phyloP scores from a whole-genome alignment of 2,113 vertebrate genomes.

The Clarias macrocephalus region DNA sequence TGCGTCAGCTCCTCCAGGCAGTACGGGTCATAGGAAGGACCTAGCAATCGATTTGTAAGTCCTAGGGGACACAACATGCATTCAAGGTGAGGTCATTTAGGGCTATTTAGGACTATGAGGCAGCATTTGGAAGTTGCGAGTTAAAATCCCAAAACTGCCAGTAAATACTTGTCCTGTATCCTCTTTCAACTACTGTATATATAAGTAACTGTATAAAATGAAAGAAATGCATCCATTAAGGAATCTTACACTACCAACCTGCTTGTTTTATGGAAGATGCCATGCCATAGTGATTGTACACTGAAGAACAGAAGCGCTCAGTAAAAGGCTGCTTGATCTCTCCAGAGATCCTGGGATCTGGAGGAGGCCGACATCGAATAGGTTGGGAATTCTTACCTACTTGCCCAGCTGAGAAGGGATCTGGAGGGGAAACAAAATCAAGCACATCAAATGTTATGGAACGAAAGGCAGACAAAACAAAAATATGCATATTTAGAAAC shows the following conservation, averaged over 20 bases:
- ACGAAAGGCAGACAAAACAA: background rate
- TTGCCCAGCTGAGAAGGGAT: slow-evolving; percentile 26
- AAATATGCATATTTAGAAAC: background rate
- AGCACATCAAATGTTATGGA: background rate
- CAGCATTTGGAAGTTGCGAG: background rate
- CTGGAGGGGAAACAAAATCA: slow-evolving; percentile 10
- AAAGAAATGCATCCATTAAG: background rate
- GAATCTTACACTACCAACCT: slow-evolving; percentile 70
- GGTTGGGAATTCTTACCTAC: background rate
- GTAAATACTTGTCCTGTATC: background rate
- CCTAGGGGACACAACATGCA: slow-evolving; percentile 66
- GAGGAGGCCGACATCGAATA: background rate
- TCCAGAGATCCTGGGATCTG: slow-evolving; percentile 21
- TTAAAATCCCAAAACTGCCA: background rate
- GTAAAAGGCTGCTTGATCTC: slow-evolving; percentile 36
- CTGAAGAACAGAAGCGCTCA: slow-evolving; percentile 18
- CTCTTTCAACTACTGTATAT: background rate
- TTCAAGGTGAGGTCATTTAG: background rate
- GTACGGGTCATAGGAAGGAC: slow-evolving; percentile 81
- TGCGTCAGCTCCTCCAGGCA: slow-evolving; percentile 90
- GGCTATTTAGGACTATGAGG: background rate
- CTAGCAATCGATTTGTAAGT: slow-evolving; percentile 82
- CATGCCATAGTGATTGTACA: slow-evolving; percentile 74
- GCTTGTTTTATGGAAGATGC: slow-evolving; percentile 72
- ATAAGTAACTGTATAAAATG: background rate